Evolutionary conservation across 2,888 invertebrate genomes (phyloP).

Genomic region (Crocallis elinguaria): DNA sequence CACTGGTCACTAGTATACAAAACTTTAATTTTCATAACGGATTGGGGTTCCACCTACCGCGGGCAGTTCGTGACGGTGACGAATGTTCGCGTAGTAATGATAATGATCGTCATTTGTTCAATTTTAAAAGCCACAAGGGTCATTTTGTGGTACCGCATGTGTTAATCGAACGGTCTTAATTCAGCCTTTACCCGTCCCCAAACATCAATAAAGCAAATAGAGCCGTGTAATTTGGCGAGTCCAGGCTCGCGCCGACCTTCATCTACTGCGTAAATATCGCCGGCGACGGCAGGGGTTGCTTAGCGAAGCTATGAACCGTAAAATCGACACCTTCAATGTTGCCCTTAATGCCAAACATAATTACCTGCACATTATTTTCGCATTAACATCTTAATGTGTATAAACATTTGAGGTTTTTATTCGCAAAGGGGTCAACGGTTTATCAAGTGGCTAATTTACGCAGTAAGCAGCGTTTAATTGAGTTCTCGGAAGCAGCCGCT

Average conservation of each 20-base stretch:
- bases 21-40: not conserved
- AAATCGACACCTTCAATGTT: conserved; percentile 1
- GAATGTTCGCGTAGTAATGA: not conserved
- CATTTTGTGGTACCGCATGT: not conserved
- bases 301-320: conserved; percentile 19
- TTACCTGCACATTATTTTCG: not conserved
- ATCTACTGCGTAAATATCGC: conserved; percentile 19
- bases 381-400: not conserved
- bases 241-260: conserved; percentile 14
- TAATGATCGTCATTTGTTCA: conserved; percentile 3
- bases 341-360: not conserved
- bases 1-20: not conserved
- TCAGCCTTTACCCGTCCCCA: not conserved
- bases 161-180: not conserved
- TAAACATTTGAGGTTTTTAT: conserved; percentile 1
- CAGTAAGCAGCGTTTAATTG: conserved; percentile 19
- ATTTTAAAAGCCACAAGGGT: not conserved
- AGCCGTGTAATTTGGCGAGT: not conserved
- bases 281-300: conserved; percentile 6
- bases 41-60: conserved; percentile 1
- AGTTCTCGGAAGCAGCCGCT: conserved; percentile 28
- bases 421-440: conserved; percentile 14
- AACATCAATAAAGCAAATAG: conserved; percentile 6
- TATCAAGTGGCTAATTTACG: conserved; percentile 18
- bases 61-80: not conserved